Percentiles rank a stretch among this genome's conserved stretches.
phyloP scores from a whole-genome alignment of 2,888 invertebrate genomes.

The Sepiola atlantica region DNA sequence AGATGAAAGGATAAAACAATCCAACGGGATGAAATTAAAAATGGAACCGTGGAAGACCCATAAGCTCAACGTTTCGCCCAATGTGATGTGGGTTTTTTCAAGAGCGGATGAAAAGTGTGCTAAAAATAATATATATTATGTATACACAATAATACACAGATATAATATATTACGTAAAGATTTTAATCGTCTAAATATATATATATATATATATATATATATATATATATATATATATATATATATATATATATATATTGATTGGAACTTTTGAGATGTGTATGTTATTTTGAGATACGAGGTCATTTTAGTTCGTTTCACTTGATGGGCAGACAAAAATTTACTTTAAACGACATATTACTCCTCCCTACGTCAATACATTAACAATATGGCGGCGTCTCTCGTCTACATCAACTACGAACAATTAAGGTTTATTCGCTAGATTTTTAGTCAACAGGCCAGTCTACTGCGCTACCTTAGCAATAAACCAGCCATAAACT shows the following conservation, averaged over 20 bases:
- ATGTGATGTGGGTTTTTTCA: too few species aligned
- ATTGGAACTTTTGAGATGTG: neutral
- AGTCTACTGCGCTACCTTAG: constrained; percentile 1
- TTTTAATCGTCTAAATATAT: too few species aligned
- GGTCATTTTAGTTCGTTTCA: constrained; percentile 32
- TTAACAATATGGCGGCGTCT: neutral
- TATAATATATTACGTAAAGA: too few species aligned
- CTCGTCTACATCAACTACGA: neutral
- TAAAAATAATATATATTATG: too few species aligned
- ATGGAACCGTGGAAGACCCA: too few species aligned
- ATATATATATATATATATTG: neutral
- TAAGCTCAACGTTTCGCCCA: too few species aligned
- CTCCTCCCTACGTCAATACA: neutral
- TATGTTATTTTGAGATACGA: neutral
- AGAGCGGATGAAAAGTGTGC: too few species aligned
- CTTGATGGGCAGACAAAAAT: constrained; percentile 1
- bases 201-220: constrained; percentile 11
- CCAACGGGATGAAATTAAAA: too few species aligned
- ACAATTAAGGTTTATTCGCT: neutral
- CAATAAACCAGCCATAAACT: constrained; percentile 14
- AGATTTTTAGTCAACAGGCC: neutral
- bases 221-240: neutral
- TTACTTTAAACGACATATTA: neutral
- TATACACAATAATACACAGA: too few species aligned
- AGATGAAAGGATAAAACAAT: too few species aligned